Evolutionary conservation across 1,140 invertebrate genomes (phyloP), one percentile per base, ranked within the genome.

Genomic region (Schlechtendalia chinensis): DNA sequence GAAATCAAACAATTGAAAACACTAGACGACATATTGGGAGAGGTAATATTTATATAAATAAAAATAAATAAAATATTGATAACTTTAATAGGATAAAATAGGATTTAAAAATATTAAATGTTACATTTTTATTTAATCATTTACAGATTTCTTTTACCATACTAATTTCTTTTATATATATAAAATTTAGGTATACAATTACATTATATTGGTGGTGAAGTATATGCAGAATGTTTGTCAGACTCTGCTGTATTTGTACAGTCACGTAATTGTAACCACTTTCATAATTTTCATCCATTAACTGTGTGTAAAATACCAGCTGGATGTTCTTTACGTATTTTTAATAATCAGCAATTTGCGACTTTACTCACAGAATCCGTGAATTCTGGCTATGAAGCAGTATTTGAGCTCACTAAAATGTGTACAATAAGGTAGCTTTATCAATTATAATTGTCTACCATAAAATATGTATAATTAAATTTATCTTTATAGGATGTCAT

Each of bases 1-100:
- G 96, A 82, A 98, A 98, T 86, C 96, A 95, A n/a, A 98, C 96
- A 11, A 98, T 98, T 83, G 96, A 98, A 87, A 98, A 98, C 84
- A 98, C 96, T 6, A 89, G 96, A 82, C 89, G 95, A 84, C 96
- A 98, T 85, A 98, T 98, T 87, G 96, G 96, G 32, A 96, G 95
- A 89, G 96, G 90, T 83, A 61, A 72, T 22, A 22, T n/a, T 24
- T 24, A 65, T 45, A 5, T 22, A 39, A 22, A 67, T 14, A 39
- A n/a, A n/a, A n/a, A 39, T 54, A 16, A 3, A 4, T 4, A 19
- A 19, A n/a, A 19, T 19, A 54, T 19, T 54, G 16, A 54, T 54
- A 19, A 54, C 10, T 39, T 39, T 39, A 39, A 39, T 39, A 8
- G 32, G 8, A 39, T 4, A 4, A n/a, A n/a, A n/a, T n/a, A n/a